A percentile compares a stretch with the other conserved stretches of the same genome.
Conservation (phyloP, 2,888 invertebrate species). For the Aradus depressus region DNA sequence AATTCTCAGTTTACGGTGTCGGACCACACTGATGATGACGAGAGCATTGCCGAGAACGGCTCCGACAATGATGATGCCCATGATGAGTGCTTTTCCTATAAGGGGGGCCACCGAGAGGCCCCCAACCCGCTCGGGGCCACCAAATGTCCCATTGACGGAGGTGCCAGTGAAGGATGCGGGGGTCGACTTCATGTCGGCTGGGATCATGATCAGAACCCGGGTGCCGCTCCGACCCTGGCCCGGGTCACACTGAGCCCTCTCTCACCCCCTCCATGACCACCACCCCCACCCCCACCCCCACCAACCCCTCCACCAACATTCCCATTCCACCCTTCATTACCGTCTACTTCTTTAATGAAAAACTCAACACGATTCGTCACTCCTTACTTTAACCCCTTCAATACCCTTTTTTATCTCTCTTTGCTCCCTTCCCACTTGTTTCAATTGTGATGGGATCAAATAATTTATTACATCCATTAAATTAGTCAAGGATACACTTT, state of each 20-base stretch:
- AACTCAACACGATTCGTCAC: too few relatives aligned
- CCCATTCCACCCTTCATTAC: background rate
- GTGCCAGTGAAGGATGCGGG: conserved; percentile 2
- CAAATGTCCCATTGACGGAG: conserved; percentile 8
- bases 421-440: too few relatives aligned
- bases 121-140: conserved; percentile 14
- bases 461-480: too few relatives aligned
- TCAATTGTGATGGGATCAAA: too few relatives aligned
- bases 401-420: too few relatives aligned
- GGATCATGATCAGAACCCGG: conserved; percentile 9
- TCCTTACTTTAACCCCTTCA: too few relatives aligned
- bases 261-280: conserved; percentile 7
- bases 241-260: conserved; percentile 8
- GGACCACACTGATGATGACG: conserved; percentile 73
- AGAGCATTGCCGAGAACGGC: conserved; percentile 86
- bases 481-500: too few relatives aligned
- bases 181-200: conserved; percentile 1
- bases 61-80: conserved; percentile 75
- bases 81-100: conserved; percentile 38
- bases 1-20: conserved; percentile 69
- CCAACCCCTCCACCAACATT: background rate
- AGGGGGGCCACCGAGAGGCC: conserved; percentile 22
- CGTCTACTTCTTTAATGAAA: conserved; percentile 5
- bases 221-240: conserved; percentile 4
- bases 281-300: conserved; percentile 1